A percentile compares a stretch with the other conserved stretches of the same genome.
Evolutionary conservation across 1,140 invertebrate species (phyloP).

Genomic region (Laupala kohalensis): DNA sequence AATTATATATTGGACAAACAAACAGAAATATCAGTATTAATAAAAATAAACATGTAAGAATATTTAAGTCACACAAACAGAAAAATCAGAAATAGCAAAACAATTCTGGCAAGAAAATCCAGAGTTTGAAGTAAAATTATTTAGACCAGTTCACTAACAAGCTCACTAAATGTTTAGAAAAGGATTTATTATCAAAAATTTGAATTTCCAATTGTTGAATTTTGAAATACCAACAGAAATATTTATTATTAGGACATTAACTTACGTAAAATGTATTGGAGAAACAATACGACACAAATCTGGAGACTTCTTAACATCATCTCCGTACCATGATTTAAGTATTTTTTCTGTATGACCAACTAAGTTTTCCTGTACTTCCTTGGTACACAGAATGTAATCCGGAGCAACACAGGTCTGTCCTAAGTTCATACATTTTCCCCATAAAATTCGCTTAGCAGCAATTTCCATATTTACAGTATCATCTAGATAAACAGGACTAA

Average conservation of each 20-base stretch:
- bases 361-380: conserved; percentile 55
- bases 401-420: conserved; percentile 98
- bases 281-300: conserved; percentile 82
- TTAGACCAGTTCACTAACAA: too few relatives aligned
- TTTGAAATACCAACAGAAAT: not conserved
- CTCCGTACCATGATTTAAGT: conserved; percentile 75
- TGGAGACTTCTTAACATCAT: conserved; percentile 60
- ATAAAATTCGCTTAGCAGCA: conserved; percentile 70
- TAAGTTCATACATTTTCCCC: conserved; percentile 89
- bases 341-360: conserved; percentile 48
- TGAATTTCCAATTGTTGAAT: not conserved
- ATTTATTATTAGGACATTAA: conserved; percentile 12
- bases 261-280: conserved; percentile 60
- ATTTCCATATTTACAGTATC: conserved; percentile 56
- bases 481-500: conserved; percentile 75
- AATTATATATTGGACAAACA: too few relatives aligned
- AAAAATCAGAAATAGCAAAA: too few relatives aligned
- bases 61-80: too few relatives aligned
- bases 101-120: too few relatives aligned
- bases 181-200: too few relatives aligned
- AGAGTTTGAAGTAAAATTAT: too few relatives aligned
- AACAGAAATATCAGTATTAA: too few relatives aligned
- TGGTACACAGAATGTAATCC: conserved; percentile 88
- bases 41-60: too few relatives aligned
- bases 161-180: too few relatives aligned